Evolutionary conservation across 1,140 invertebrate genomes (phyloP), one percentile per base, ranked within the genome.

Genomic region (Sitodiplosis mosellana): DNA sequence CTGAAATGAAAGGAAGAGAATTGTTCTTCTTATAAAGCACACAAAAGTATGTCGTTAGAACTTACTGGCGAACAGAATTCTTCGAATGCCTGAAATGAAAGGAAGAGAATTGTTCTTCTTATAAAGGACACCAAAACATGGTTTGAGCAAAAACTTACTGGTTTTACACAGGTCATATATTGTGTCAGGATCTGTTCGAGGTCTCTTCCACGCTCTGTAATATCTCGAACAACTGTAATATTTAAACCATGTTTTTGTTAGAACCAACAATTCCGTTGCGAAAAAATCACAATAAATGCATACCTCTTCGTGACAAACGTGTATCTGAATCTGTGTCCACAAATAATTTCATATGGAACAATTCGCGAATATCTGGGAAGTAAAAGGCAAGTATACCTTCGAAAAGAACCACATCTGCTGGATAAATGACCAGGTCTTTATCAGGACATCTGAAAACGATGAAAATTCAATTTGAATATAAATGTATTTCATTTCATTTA

Each of bases 261-360:
- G n/a, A n/a, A n/a, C n/a, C n/a, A n/a, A n/a, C n/a, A n/a, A n/a
- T n/a, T n/a, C n/a, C n/a, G n/a, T n/a, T n/a, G n/a, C n/a, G n/a
- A n/a, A n/a, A n/a, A n/a, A n/a, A n/a, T n/a, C n/a, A n/a, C n/a
- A n/a, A n/a, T n/a, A n/a, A n/a, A n/a, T n/a, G n/a, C n/a, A 58
- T 65, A 95, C 90, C 90, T 81, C 94, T 75, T 57, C 94, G 75
- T 2, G 92, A 87, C 15, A 99, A 70, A 56, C 95, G 74, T 1
- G 92, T 99, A 62, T 99, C 95, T 0, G 94, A 92, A 70, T 99
- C 94, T 1, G 93, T 97, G 59, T 99, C 95, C 19, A 99, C 95
- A 72, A 99, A 99, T 8, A 99, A 69, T 67, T 98, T 98, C 90
- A 99, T 96, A 61, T 98, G 88, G 68, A 98, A 99, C 19, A 97